Base-by-base conservation (phyloP, 2,797 vertebrate genomes). In the Trachops cirrhosus region DNA sequence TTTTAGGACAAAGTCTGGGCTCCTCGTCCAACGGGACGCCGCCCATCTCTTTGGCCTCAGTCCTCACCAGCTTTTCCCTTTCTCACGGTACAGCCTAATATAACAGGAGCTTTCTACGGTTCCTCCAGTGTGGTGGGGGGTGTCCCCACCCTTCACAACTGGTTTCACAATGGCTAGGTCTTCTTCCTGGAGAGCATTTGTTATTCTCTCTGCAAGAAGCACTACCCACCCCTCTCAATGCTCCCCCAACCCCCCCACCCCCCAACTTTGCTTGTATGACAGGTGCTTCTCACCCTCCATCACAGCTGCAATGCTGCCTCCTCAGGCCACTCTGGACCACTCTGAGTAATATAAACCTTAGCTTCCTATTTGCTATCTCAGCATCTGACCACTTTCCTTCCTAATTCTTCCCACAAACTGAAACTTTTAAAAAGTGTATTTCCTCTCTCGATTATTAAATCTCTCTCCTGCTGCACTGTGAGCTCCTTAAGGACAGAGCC, bases 1-100 rank as follows among this genome's bases (percentile, higher is more conserved):
- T 62, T 85, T 94, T 74, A 8, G 78, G 78, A 11, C 78, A 34
- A 83, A 87, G 39, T 77, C 52, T 57, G 54, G 86, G 48, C 16
- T 29, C 37, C 1, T 67, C 7, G 14, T 24, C 39, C 41, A 52
- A 22, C 0, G 4, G 57, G 37, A 41, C 0, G 1, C n/a, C 16
- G 54, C 54, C 41, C 4, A 16, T 54, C 15, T 80, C 77, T 87
- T 52, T 50, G 50, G 26, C 29, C 12, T 86, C 6, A 0, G 57
- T 11, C 14, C 41, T 59, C 29, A 37, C 18, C 7, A 5, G 37
- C 79, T 29, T 74, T 82, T 39, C 50, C 64, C 29, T 48, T 93
- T 95, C 21, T 46, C 67, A 82, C 2, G 54, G 8, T 5, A 19
- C 26, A 14, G 59, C 84, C 29, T 41, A 32, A 88, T 24, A 18